Conservation (phyloP, 2,797 vertebrate species). For the Schizothorax lantsangensis region DNA sequence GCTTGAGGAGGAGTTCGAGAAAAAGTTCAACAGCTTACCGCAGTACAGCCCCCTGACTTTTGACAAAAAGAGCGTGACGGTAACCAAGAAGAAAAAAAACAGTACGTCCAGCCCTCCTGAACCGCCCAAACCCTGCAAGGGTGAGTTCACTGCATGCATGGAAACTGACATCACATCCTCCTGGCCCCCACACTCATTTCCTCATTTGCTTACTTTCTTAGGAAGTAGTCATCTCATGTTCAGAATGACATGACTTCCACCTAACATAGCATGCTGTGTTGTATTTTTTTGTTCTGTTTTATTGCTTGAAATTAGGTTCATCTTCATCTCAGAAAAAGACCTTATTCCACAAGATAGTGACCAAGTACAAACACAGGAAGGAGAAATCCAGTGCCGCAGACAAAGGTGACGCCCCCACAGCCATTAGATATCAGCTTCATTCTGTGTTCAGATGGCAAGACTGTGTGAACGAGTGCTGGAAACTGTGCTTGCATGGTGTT, state of each 20-base stretch:
- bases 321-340: slow-evolving; percentile 96
- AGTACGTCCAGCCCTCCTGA: slow-evolving; percentile 78
- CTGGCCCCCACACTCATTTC: slow-evolving; percentile 55
- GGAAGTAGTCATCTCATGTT: slow-evolving; percentile 58
- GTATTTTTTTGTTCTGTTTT: slow-evolving; percentile 52
- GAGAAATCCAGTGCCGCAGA: slow-evolving; percentile 89
- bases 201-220: slow-evolving; percentile 63
- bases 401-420: slow-evolving; percentile 82
- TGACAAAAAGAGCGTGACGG: slow-evolving; percentile 90
- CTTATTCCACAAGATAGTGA: slow-evolving; percentile 97
- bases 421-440: slow-evolving; percentile 47
- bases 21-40: slow-evolving; percentile 98
- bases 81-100: slow-evolving; percentile 91
- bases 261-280: slow-evolving; percentile 73
- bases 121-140: slow-evolving; percentile 86
- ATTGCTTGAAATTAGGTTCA: slow-evolving; percentile 86
- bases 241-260: slow-evolving; percentile 66
- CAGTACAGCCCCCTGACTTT: slow-evolving; percentile 96
- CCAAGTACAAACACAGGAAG: slow-evolving; percentile 95
- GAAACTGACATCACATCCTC: slow-evolving; percentile 39
- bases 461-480: slow-evolving; percentile 30
- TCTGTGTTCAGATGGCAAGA: background rate
- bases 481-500: slow-evolving; percentile 16
- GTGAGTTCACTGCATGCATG: slow-evolving; percentile 71
- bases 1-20: slow-evolving; percentile 98